Conservation (phyloP, 2,113 vertebrate genomes). For the Gila orcuttii region DNA sequence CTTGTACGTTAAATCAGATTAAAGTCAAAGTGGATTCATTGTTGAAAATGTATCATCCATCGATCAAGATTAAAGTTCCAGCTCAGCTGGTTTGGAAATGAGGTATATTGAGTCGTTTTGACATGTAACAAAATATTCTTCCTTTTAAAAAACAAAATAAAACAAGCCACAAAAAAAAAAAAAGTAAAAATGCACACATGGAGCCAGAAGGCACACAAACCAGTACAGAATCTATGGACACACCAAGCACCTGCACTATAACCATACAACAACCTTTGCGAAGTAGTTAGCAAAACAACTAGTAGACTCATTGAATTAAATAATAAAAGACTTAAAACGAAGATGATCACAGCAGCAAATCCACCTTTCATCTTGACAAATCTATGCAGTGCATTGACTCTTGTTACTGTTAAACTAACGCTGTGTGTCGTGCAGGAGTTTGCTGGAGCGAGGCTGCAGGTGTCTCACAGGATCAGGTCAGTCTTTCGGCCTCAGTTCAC, state of each 20-base stretch:
- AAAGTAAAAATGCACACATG: background rate
- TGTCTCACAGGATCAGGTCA: conserved; percentile 71
- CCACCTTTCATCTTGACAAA: conserved; percentile 82
- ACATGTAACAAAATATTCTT: conserved; percentile 53
- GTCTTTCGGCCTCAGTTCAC: conserved; percentile 54
- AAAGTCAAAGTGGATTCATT: conserved; percentile 5
- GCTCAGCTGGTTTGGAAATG: conserved; percentile 78
- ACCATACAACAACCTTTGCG: conserved; percentile 68
- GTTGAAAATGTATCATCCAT: conserved; percentile 51
- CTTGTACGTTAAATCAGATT: conserved; percentile 78
- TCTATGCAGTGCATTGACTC: conserved; percentile 86
- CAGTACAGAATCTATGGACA: conserved; percentile 69
- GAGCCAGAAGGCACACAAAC: conserved; percentile 85
- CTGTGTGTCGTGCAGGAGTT: conserved; percentile 6
- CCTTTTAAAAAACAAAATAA: background rate
- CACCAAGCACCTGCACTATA: conserved; percentile 77
- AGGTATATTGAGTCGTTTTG: conserved; percentile 79
- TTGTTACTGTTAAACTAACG: conserved; percentile 84
- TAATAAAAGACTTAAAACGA: conserved; percentile 67
- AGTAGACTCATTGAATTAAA: conserved; percentile 17
- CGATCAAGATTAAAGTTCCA: conserved; percentile 66
- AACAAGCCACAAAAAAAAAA: background rate
- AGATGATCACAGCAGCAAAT: conserved; percentile 84
- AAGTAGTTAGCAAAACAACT: conserved; percentile 20
- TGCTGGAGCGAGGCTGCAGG: background rate